phyloP scores from a whole-genome alignment of 2,797 vertebrate species.

The Anolis apletophallus region DNA sequence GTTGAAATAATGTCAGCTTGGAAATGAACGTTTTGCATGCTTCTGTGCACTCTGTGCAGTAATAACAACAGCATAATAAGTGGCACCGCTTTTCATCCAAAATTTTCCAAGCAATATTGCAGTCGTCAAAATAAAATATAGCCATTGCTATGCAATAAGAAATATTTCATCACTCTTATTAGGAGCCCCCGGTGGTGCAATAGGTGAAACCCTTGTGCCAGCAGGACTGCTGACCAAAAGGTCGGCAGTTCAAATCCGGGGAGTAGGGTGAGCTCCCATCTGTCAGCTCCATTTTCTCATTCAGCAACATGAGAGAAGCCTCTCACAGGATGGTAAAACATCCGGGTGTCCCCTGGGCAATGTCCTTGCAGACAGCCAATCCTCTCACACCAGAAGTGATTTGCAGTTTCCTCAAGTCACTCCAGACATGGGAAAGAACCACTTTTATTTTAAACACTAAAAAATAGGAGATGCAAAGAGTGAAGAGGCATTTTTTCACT shows the following conservation, averaged over 20 bases:
- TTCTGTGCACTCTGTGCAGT: constrained; percentile 32
- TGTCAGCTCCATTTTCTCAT: too few species aligned
- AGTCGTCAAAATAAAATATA: not conserved
- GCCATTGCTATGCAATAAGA: constrained; percentile 36
- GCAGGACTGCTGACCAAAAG: too few species aligned
- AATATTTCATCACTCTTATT: constrained; percentile 8
- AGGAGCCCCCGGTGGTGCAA: constrained; percentile 5
- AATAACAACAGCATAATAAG: not conserved
- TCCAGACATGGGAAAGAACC: too few species aligned
- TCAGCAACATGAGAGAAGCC: too few species aligned
- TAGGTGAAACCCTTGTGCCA: not conserved
- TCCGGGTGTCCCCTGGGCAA: too few species aligned
- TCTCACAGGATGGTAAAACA: too few species aligned
- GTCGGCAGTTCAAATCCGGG: too few species aligned
- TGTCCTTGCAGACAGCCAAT: too few species aligned
- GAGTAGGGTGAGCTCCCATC: too few species aligned
- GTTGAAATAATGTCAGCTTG: fast-evolving
- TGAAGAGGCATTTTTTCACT: not conserved
- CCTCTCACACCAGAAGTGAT: too few species aligned
- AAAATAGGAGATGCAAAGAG: constrained; percentile 31
- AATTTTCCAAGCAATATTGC: constrained; percentile 50
- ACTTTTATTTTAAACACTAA: not conserved
- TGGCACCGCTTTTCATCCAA: constrained; percentile 31
- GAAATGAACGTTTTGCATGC: constrained; percentile 15
- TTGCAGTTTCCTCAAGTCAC: too few species aligned